Evolutionary conservation across 2,888 invertebrate species (phyloP), one percentile per base, ranked within the genome.

Genomic region (Callosobruchus maculatus): DNA sequence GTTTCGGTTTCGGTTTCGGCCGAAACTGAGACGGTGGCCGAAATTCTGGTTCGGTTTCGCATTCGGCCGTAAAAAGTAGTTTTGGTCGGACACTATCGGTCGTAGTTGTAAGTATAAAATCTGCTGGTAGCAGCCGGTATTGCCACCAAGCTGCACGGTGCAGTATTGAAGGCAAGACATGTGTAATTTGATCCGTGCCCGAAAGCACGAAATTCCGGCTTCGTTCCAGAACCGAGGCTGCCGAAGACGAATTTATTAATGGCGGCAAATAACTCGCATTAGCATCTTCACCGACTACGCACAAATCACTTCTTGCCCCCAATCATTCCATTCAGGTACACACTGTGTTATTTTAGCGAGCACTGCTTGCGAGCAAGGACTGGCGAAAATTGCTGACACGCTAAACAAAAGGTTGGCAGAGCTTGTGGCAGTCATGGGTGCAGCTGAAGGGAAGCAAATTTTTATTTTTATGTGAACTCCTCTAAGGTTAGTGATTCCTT

Each of bases 231-330:
- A 18, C 13, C 49, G 49, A 49, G 67, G 67, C 71, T 26, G 71
- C 71, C 74, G 74, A 76, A 74, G 71, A 75, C 77, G 75, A 77
- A 79, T 78, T 78, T 80, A 80, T 79, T 80, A 80, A 78, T 77
- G 78, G 76, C 73, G 77, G 73, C 76, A 78, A 81, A 81, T 81
- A 79, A 81, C 79, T 76, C 77, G 77, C 75, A 81, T 81, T 81
- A 80, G 74, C 80, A 80, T 80, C 80, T 78, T 72, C 74, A 72
- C 75, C 80, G 78, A 77, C 78, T 78, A 79, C 79, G 80, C 49
- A 49, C 49, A 49, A 49, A 49, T 49, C 49, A 49, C 49, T 49
- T 80, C 49, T 49, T 49, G 18, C 49, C 3, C 18, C 49, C 49
- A 49, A 49, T 49, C 49, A 49, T 49, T 49, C 49, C 49, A 49